These are phyloP conservation scores for Coendou prehensilis DNA, from an alignment of 2,797 vertebrate species.

Conservation along the genomic window DNA sequence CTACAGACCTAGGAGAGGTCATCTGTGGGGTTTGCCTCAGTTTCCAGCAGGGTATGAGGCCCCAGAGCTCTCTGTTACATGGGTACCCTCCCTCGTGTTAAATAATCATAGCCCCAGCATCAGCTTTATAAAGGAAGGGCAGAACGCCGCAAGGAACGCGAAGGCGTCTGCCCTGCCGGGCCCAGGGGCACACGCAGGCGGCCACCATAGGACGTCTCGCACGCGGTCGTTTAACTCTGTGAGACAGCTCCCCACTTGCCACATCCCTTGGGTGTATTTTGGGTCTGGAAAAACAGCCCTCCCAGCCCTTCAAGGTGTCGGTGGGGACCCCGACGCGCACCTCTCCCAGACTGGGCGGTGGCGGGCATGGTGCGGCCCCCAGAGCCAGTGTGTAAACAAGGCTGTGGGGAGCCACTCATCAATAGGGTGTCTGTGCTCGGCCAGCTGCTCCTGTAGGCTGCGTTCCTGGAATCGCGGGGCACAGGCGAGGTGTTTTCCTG, in stretches of 20 bases:
- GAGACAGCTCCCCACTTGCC: not conserved
- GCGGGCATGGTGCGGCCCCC: not conserved
- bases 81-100: not conserved
- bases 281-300: not conserved
- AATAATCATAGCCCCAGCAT: not conserved
- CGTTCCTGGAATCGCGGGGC: not conserved
- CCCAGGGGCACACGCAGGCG: not conserved
- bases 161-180: too few species aligned
- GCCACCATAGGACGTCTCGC: too few species aligned
- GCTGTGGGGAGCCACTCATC: not conserved
- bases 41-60: not conserved
- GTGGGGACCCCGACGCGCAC: not conserved
- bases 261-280: not conserved
- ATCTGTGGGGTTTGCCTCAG: not conserved
- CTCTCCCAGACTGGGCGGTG: rapidly evolving
- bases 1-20: not conserved
- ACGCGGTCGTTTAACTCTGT: not conserved
- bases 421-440: not conserved
- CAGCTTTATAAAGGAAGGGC: not conserved
- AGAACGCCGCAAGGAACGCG: too few species aligned
- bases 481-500: not conserved
- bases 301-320: not conserved
- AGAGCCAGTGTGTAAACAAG: not conserved
- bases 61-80: not conserved
- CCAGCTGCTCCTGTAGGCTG: not conserved